Evolutionary conservation across 2,888 invertebrate species (phyloP).

Genomic region (Idaea dimidiata): DNA sequence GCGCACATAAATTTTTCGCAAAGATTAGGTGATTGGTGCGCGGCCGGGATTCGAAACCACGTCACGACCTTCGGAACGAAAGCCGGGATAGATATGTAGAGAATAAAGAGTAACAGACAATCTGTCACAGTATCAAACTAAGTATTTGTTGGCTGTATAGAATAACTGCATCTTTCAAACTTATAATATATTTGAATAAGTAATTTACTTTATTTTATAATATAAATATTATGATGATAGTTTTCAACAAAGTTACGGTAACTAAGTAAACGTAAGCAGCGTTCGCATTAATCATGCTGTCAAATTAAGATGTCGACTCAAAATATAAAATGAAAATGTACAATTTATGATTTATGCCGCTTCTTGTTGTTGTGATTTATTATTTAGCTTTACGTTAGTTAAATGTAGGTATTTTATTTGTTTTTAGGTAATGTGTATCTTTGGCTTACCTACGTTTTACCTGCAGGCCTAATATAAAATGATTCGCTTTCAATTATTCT

Average conservation of each 20-base stretch:
- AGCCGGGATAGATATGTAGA: too few relatives aligned
- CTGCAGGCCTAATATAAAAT: not conserved
- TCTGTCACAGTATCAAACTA: too few relatives aligned
- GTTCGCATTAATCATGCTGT: not conserved
- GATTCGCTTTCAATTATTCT: too few relatives aligned
- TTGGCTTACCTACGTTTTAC: not conserved
- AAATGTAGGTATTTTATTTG: not conserved
- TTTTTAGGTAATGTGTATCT: not conserved
- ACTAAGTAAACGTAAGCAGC: not conserved
- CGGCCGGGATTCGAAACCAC: too few relatives aligned
- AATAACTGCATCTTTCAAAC: too few relatives aligned
- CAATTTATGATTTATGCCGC: not conserved
- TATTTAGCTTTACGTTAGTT: not conserved
- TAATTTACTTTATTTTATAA: not conserved
- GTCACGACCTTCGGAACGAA: too few relatives aligned
- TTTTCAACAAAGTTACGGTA: not conserved
- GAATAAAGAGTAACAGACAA: too few relatives aligned
- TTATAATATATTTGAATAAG: not conserved
- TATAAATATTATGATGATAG: not conserved
- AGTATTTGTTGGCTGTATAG: too few relatives aligned
- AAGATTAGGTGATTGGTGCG: too few relatives aligned
- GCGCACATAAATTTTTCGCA: too few relatives aligned
- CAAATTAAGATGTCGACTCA: constrained; percentile 1
- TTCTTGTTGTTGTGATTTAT: constrained; percentile 1
- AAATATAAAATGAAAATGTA: constrained; percentile 1